phyloP scores from a whole-genome alignment of 92 coral and sea anemone genomes.

The Umimayanthus chanpuru region DNA sequence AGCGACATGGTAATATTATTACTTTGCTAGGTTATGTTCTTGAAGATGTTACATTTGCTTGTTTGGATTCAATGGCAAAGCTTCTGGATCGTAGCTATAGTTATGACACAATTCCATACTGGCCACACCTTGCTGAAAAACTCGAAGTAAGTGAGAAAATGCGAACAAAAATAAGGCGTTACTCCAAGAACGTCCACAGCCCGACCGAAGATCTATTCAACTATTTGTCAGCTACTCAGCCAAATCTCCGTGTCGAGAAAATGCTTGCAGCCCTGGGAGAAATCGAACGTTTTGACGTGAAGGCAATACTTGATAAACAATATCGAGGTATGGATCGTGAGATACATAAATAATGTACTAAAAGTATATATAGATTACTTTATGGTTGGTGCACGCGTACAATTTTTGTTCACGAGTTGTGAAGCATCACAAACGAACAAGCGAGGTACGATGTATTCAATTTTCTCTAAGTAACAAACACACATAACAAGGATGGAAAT shows the following conservation, averaged over 20 bases:
- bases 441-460: too few relatives aligned
- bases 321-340: not conserved
- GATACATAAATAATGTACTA: too few relatives aligned
- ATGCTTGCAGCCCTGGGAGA: not conserved
- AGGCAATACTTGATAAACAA: not conserved
- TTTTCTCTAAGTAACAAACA: too few relatives aligned
- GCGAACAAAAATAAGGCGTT: not conserved
- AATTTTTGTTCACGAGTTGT: too few relatives aligned
- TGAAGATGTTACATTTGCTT: not conserved
- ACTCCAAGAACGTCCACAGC: not conserved
- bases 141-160: not conserved
- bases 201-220: not conserved
- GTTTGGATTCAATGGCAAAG: slow-evolving; percentile 1
- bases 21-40: not conserved
- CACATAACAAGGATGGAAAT: too few relatives aligned
- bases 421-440: too few relatives aligned
- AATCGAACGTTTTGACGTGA: not conserved
- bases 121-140: not conserved
- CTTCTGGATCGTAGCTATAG: not conserved
- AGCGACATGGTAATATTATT: not conserved
- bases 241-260: not conserved
- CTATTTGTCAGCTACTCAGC: not conserved
- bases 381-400: too few relatives aligned
- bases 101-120: not conserved
- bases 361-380: too few relatives aligned